Percentiles rank a stretch among this genome's conserved stretches.
Conservation (phyloP, 2,797 vertebrate species). For the Melanogrammus aeglefinus region DNA sequence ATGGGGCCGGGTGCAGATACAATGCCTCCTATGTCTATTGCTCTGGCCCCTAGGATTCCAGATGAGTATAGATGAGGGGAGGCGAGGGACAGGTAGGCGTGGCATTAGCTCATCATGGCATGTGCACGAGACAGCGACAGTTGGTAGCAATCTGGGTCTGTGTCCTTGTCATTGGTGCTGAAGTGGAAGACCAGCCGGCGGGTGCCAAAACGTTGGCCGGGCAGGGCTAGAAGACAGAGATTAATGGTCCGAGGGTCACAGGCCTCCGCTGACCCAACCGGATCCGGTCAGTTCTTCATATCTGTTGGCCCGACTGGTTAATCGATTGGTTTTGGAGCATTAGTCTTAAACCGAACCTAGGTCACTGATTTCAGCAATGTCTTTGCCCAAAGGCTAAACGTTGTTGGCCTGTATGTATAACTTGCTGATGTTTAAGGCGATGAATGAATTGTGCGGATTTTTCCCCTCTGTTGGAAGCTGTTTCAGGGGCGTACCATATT, state of each 20-base stretch:
- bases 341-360: constrained; percentile 72
- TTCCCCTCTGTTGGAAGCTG: neutral
- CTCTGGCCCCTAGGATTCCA: constrained; percentile 37
- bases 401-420: constrained; percentile 48
- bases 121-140: constrained; percentile 66
- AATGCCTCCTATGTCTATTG: constrained; percentile 64
- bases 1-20: constrained; percentile 46
- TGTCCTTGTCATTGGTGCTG: constrained; percentile 69
- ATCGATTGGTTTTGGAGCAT: constrained; percentile 92
- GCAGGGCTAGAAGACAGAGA: constrained; percentile 82
- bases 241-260: constrained; percentile 84
- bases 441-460: constrained; percentile 22
- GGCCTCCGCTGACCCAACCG: constrained; percentile 75
- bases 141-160: constrained; percentile 82
- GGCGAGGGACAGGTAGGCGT: constrained; percentile 55
- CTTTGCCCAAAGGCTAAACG: constrained; percentile 30
- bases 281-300: constrained; percentile 71
- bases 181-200: constrained; percentile 73
- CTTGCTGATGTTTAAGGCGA: constrained; percentile 48
- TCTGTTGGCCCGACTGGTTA: constrained; percentile 81
- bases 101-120: constrained; percentile 54
- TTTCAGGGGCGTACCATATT: neutral
- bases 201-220: constrained; percentile 70
- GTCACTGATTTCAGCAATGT: constrained; percentile 48
- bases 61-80: constrained; percentile 20